These are phyloP conservation scores for Lerista edwardsae DNA, from an alignment of 2,797 vertebrate genomes.

Conservation along the genomic window DNA sequence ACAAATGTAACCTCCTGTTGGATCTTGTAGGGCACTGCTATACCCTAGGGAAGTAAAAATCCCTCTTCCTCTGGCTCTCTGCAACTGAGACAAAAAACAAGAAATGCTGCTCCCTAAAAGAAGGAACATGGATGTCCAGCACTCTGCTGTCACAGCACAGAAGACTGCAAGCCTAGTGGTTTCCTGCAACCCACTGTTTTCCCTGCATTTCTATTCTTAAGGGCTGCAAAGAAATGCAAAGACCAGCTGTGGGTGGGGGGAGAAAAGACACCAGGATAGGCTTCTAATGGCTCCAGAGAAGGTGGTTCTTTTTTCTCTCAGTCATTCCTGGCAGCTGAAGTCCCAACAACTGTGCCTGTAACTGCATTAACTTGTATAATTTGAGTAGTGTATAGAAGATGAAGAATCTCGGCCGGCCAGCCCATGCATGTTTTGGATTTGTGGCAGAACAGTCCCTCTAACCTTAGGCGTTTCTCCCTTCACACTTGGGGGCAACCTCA, in stretches of 20 bases:
- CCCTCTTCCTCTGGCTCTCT: not conserved
- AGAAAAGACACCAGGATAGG: not conserved
- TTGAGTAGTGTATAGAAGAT: too few species aligned
- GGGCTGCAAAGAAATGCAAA: not conserved
- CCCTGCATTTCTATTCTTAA: not conserved
- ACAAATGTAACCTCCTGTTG: not conserved
- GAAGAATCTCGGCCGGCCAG: not conserved
- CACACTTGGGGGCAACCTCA: constrained; percentile 44
- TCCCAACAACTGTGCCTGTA: too few species aligned
- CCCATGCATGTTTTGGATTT: not conserved
- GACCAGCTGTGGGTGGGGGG: not conserved
- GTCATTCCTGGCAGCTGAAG: not conserved
- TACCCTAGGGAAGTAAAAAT: too few species aligned
- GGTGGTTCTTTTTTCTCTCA: not conserved
- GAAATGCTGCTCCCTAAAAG: not conserved
- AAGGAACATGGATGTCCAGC: not conserved
- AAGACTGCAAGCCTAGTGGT: not conserved
- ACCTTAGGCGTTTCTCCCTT: constrained; percentile 63
- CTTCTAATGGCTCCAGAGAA: not conserved
- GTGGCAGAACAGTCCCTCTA: rapidly evolving
- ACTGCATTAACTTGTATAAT: not conserved
- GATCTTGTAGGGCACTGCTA: too few species aligned
- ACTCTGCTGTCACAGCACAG: not conserved
- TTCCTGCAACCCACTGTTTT: not conserved
- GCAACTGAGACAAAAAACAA: not conserved